Evolutionary conservation across 2,888 invertebrate species (phyloP).

Genomic region (Sipha maydis): DNA sequence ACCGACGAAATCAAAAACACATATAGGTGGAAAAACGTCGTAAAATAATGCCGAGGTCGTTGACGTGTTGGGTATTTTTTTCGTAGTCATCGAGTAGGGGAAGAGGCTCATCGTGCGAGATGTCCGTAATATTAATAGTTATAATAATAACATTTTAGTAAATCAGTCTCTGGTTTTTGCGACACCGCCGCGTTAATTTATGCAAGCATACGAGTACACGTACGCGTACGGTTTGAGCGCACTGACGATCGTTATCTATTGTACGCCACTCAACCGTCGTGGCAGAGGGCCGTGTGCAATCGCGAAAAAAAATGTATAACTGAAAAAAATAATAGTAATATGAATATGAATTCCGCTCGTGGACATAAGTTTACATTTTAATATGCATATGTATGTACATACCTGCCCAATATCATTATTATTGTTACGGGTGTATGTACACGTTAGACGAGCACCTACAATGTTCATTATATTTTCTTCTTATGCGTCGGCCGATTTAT

Average conservation of each 20-base stretch:
- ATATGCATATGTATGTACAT: not conserved
- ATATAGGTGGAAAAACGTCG: slow-evolving; percentile 7
- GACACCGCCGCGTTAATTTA: slow-evolving; percentile 22
- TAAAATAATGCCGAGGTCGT: slow-evolving; percentile 25
- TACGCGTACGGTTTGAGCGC: not conserved
- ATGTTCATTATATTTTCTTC: not conserved
- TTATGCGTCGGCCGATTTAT: slow-evolving; percentile 1
- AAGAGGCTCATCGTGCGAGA: not conserved
- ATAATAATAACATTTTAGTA: slow-evolving; percentile 2
- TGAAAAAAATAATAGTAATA: not conserved
- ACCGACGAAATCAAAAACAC: not conserved
- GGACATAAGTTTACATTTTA: not conserved
- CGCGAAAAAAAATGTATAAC: not conserved
- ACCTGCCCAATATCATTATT: not conserved
- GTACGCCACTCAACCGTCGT: not conserved
- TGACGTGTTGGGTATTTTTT: slow-evolving; percentile 7
- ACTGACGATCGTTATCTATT: slow-evolving; percentile 42
- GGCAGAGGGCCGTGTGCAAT: slow-evolving; percentile 51
- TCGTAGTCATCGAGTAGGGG: not conserved
- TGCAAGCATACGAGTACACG: not conserved
- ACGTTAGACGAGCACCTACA: slow-evolving; percentile 1
- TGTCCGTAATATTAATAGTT: not conserved
- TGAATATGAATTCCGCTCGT: not conserved
- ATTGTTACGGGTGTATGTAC: not conserved
- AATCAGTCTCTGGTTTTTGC: not conserved